A percentile compares a stretch with the other conserved stretches of the same genome.
Evolutionary conservation across 2,797 vertebrate genomes (phyloP).

Genomic region (Tinamus major): DNA sequence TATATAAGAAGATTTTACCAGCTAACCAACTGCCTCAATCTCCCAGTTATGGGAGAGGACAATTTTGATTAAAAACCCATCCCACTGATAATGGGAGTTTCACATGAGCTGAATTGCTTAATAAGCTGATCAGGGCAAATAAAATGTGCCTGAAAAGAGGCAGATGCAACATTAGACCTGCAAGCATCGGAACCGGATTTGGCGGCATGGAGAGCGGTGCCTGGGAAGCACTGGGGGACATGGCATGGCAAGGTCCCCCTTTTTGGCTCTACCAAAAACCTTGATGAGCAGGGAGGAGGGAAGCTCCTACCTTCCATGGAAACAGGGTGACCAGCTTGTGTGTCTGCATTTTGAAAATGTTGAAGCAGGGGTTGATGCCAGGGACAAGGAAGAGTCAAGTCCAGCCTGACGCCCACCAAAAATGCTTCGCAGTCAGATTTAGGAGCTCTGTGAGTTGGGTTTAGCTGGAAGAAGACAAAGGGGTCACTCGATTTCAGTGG

Average conservation of each 20-base stretch:
- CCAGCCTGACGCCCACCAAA: neutral
- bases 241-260: no score
- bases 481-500: neutral
- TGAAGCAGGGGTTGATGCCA: neutral
- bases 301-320: neutral
- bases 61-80: conserved; percentile 33
- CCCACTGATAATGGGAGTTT: neutral
- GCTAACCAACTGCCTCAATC: conserved; percentile 15
- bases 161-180: neutral
- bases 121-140: neutral
- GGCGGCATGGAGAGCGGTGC: neutral
- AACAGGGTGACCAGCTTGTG: neutral
- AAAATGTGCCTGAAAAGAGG: neutral
- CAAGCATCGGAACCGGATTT: neutral
- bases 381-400: neutral
- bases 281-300: neutral
- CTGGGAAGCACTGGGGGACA: neutral
- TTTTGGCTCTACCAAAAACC: neutral
- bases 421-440: neutral
- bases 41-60: neutral
- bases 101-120: neutral
- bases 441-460: neutral
- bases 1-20: conserved; percentile 41
- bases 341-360: neutral
- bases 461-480: neutral